Conservation (phyloP, 1,140 invertebrate species). For the Dufourea novaeangliae region DNA sequence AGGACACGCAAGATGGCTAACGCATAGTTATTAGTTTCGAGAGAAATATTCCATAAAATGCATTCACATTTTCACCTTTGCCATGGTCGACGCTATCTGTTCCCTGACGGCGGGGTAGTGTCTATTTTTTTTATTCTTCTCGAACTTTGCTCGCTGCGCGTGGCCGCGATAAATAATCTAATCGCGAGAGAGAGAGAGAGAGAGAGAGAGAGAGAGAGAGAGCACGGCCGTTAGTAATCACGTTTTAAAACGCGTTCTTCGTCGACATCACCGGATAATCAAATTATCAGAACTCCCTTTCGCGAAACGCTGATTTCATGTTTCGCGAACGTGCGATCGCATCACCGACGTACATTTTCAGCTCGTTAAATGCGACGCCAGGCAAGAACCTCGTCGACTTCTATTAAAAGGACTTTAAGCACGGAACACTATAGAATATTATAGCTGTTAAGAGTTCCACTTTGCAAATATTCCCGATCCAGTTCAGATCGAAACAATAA, state of each 20-base stretch:
- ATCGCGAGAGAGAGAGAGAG: too few relatives aligned
- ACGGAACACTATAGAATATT: too few relatives aligned
- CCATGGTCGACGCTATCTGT: background rate
- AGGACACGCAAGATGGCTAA: too few relatives aligned
- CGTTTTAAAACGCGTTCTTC: background rate
- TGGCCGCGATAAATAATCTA: slow-evolving; percentile 33
- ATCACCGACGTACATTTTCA: background rate
- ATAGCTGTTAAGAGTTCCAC: too few relatives aligned
- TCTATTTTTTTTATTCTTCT: background rate
- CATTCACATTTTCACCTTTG: slow-evolving; percentile 11
- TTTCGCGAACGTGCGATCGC: slow-evolving; percentile 6
- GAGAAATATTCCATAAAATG: too few relatives aligned
- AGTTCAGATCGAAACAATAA: too few relatives aligned
- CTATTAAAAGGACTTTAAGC: background rate
- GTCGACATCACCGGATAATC: background rate
- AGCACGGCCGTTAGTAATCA: background rate
- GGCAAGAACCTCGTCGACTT: background rate
- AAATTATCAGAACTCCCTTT: background rate
- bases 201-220: too few relatives aligned
- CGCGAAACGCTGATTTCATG: slow-evolving; percentile 1
- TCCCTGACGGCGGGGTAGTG: background rate
- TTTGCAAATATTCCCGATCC: too few relatives aligned
- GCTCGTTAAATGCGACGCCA: background rate
- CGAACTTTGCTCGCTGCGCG: background rate
- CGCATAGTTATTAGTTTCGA: too few relatives aligned